Evolutionary conservation across 2,113 vertebrate genomes (phyloP), one percentile per base, ranked within the genome.

Genomic region (Nestor notabilis): DNA sequence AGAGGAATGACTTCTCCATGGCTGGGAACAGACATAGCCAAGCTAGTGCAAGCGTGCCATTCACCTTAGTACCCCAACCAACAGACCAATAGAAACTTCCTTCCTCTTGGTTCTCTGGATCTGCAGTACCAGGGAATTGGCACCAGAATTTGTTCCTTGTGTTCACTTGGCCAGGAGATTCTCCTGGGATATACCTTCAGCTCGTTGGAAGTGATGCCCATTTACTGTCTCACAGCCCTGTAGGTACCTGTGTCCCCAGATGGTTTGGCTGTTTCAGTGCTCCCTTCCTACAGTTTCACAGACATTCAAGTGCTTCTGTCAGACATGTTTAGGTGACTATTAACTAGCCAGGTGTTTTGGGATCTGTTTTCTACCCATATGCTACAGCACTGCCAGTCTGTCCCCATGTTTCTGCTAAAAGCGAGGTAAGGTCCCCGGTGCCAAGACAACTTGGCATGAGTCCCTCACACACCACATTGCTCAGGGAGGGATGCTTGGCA

Each of bases 161-260:
- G 5, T n/a, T 76, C 47, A 2, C 50, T 88, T 72, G 56, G 17
- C 12, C 39, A 56, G 83, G 49, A 55, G 11, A 28, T 74, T 68
- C 49, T 27, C 35, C 2, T 4, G 17, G 19, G 21, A 50, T 10
- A 5, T 52, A 10, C 4, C 33, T 83, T 46, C 16, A 46, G 33
- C 25, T 47, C 6, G 11, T 23, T 66, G 50, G 50, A 53, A 92
- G 37, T 44, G 3, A 46, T 37, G 35, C 37, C 9, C 0, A 0
- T 37, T 50, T 70, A 27, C 31, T 33, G 2, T 55, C 52, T 80
- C 0, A 0, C 0, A 3, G 12, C 27, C n/a, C n/a, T 75, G 8
- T 18, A 56, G 52, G 33, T 39, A 44, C 5, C 18, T 31, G 6
- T 47, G 24, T 50, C 29, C 18, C 47, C 17, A 61, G 71, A 29